Conservation (phyloP, 2,888 invertebrate species). For the Micropterix aruncella region DNA sequence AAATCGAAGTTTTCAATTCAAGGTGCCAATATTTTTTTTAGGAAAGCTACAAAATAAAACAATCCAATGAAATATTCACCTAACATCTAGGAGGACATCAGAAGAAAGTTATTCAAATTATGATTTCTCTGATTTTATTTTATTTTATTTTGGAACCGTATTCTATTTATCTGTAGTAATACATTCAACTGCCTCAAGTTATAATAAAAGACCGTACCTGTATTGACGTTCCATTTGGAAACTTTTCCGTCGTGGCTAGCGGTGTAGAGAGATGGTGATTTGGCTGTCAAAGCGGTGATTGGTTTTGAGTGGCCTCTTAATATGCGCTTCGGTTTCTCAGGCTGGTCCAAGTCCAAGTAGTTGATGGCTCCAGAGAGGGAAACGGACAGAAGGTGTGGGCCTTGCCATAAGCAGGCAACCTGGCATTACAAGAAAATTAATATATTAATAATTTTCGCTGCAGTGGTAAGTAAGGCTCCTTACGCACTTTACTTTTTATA, state of each 20-base stretch:
- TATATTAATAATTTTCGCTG: constrained; percentile 1
- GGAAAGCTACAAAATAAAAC: too few species aligned
- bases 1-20: too few species aligned
- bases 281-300: constrained; percentile 76
- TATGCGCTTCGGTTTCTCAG: constrained; percentile 62
- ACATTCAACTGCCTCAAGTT: too few species aligned
- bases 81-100: too few species aligned
- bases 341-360: constrained; percentile 80
- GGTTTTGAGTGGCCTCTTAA: constrained; percentile 98
- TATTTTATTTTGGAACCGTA: too few species aligned
- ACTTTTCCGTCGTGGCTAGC: constrained; percentile 90
- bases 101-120: too few species aligned
- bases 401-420: constrained; percentile 95
- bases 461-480: constrained; percentile 1
- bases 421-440: constrained; percentile 19
- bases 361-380: constrained; percentile 93
- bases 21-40: too few species aligned
- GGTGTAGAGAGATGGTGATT: constrained; percentile 68
- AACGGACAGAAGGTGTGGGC: constrained; percentile 73
- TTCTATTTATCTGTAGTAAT: too few species aligned
- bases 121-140: too few species aligned
- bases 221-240: constrained; percentile 68
- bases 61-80: too few species aligned
- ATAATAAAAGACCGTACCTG: too few species aligned
- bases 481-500: too few species aligned